These are phyloP conservation scores for Tineola bisselliella DNA, from an alignment of 2,888 invertebrate genomes.

Conservation along the genomic window DNA sequence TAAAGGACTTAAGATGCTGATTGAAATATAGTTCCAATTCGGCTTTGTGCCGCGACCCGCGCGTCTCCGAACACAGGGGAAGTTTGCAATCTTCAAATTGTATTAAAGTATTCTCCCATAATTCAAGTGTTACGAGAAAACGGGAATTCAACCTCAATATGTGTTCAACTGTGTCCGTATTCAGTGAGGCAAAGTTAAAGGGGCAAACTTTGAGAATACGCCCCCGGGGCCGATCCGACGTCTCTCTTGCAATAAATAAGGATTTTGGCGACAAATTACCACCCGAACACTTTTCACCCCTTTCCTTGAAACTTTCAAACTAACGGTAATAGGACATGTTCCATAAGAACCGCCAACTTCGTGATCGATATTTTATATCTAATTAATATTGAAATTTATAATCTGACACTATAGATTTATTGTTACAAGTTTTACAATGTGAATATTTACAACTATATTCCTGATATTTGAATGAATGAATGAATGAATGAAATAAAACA, in stretches of 20 bases:
- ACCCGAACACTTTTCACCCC: constrained; percentile 58
- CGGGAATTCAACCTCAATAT: constrained; percentile 61
- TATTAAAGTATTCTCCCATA: constrained; percentile 49
- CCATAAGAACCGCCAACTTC: background rate
- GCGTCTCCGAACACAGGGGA: constrained; percentile 16
- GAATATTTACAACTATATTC: too few relatives aligned
- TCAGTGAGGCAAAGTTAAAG: constrained; percentile 61
- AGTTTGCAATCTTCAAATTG: constrained; percentile 29
- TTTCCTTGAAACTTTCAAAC: constrained; percentile 26
- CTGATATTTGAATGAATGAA: too few relatives aligned
- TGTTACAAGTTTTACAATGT: too few relatives aligned
- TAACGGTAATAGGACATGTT: constrained; percentile 10
- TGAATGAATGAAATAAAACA: too few relatives aligned
- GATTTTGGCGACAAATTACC: constrained; percentile 67
- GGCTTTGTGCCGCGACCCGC: background rate
- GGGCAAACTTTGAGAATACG: constrained; percentile 58
- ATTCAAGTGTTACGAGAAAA: constrained; percentile 56
- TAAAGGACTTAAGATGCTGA: background rate
- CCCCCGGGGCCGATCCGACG: constrained; percentile 61
- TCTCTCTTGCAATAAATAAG: constrained; percentile 64
- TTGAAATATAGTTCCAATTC: constrained; percentile 4
- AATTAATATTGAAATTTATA: background rate
- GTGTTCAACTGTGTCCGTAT: constrained; percentile 58
- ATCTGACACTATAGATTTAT: too few relatives aligned
- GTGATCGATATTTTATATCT: background rate